Evolutionary conservation across 1,140 invertebrate genomes (phyloP).

Genomic region (Anastrepha obliqua): DNA sequence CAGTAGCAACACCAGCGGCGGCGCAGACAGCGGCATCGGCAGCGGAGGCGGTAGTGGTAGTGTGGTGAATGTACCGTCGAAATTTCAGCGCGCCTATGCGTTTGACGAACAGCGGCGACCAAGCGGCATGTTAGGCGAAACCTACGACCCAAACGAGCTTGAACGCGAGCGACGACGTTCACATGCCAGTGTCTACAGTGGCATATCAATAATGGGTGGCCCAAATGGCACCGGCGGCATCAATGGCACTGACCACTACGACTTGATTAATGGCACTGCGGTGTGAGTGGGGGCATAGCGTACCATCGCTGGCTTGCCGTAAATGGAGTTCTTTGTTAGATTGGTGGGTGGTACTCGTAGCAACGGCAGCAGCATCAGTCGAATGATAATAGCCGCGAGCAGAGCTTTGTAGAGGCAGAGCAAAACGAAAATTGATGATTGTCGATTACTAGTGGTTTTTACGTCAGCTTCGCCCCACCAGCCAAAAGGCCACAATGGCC

Average conservation of each 20-base stretch:
- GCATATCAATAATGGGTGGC: conserved; percentile 31
- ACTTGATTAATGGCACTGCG: conserved; percentile 71
- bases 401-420: neutral
- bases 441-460: conserved; percentile 42
- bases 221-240: conserved; percentile 31
- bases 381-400: neutral
- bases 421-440: conserved; percentile 38
- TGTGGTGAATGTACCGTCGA: conserved; percentile 58
- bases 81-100: conserved; percentile 68
- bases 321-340: neutral
- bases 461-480: neutral
- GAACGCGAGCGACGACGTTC: conserved; percentile 71
- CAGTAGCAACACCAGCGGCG: conserved; percentile 45
- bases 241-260: conserved; percentile 63
- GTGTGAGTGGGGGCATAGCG: conserved; percentile 59
- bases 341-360: neutral
- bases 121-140: conserved; percentile 62
- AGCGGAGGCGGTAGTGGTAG: conserved; percentile 35
- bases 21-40: conserved; percentile 55
- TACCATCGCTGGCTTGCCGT: neutral
- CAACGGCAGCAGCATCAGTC: neutral
- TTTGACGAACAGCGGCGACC: conserved; percentile 67
- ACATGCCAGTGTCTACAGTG: conserved; percentile 70
- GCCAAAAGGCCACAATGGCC: conserved; percentile 24
- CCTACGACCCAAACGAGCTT: conserved; percentile 71